Base-by-base conservation (phyloP, 37 sponge, comb jelly and placozoan species). In the Theonella swinhoei region DNA sequence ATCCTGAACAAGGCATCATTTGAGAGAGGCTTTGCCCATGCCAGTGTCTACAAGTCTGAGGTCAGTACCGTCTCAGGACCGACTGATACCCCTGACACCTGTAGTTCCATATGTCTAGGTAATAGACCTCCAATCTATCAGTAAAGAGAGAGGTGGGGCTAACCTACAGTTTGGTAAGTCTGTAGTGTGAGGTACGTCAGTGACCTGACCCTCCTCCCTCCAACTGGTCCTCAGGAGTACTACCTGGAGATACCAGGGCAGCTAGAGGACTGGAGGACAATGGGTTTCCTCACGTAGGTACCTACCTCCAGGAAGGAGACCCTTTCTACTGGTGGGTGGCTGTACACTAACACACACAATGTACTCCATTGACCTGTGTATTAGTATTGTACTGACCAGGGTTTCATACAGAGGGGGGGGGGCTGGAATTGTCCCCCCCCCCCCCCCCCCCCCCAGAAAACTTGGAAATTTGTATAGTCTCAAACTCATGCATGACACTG, bases 1-100 rank as follows among this genome's bases (percentile, higher is more conserved):
- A 94, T 99, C n/a, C 82, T 99, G 24, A 99, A 96, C 84, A 99
- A 96, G 82, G 80, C 84, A 0, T 92, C 99, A n/a, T 71, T 78
- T 31, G 97, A 99, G 72, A 79, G 99, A 86, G 99, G 99, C 22
- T 94, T 99, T 71, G 92, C 93, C 25, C 91, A 96, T 74, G 99
- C 90, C 64, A 89, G 80, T 72, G 82, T 99, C 70, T 94, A 94
- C 79, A 99, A 96, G 85, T 70, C 78, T 80, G 91, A 93, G 82
- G 95, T 94, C 40, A 42, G 62, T 72, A 39, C 29, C 31, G 38
- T 66, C 5, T 4, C 9, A 19, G n/a, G 38, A 77, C 5, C 7
- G 22, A 54, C 29, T 54, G 2, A 34, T 34, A 7, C 3, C 5
- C 34, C 4, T 31, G 33, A 58, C 60, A 28, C 35, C 22, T 81